Conservation (phyloP, 2,113 vertebrate genomes). For the Dromiciops gliroides region DNA sequence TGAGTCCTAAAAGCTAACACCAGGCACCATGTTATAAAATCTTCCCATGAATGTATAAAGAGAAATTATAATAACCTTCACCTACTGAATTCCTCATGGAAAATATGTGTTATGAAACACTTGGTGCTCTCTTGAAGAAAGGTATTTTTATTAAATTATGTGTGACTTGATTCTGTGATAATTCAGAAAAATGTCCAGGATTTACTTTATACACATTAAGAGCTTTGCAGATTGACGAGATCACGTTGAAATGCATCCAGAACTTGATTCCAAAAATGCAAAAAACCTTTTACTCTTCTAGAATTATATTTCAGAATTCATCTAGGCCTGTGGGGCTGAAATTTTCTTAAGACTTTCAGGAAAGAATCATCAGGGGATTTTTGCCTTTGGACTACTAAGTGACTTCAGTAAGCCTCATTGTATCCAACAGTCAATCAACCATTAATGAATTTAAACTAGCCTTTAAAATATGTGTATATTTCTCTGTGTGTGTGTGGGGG, state of each 20-base stretch:
- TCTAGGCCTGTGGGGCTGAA: constrained; percentile 30
- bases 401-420: constrained; percentile 32
- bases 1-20: not conserved
- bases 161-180: constrained; percentile 3
- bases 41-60: not conserved
- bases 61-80: not conserved
- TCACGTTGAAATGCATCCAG: not conserved
- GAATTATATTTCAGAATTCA: constrained; percentile 24
- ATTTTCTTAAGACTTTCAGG: constrained; percentile 15
- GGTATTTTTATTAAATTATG: not conserved
- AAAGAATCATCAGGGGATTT: not conserved
- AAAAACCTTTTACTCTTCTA: not conserved
- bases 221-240: not conserved
- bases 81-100: not conserved
- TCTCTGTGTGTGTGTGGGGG: not conserved
- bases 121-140: not conserved
- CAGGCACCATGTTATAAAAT: not conserved
- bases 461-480: not conserved
- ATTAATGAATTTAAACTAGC: constrained; percentile 61
- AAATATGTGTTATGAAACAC: not conserved
- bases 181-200: not conserved
- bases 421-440: constrained; percentile 45
- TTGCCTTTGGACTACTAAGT: constrained; percentile 44
- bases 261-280: not conserved
- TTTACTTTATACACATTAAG: not conserved